Conservation (phyloP, 2,888 invertebrate genomes). For the Eulithis testata region DNA sequence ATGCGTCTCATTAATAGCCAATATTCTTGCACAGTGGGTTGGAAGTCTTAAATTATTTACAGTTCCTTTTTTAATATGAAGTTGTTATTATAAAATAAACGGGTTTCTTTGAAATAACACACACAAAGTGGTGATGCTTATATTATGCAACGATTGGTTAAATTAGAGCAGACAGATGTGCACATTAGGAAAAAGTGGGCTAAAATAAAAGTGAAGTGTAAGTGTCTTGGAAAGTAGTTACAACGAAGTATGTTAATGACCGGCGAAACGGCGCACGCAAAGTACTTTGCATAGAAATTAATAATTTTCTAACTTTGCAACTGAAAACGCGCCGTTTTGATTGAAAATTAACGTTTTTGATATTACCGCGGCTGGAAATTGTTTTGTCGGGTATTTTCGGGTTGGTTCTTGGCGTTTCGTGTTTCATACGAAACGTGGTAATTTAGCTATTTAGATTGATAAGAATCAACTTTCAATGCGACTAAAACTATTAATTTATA, state of each 20-base stretch:
- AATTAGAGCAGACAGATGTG: background rate
- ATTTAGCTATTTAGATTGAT: background rate
- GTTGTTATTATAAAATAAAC: too few species aligned
- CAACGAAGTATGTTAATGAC: constrained; percentile 41
- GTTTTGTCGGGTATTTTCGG: constrained; percentile 35
- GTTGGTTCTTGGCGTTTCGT: constrained; percentile 26
- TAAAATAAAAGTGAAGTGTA: constrained; percentile 21
- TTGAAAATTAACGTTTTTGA: constrained; percentile 47
- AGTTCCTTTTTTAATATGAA: too few species aligned
- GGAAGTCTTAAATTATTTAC: background rate
- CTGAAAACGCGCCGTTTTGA: constrained; percentile 42
- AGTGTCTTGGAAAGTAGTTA: constrained; percentile 41
- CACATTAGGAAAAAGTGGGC: constrained; percentile 9
- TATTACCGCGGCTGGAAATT: constrained; percentile 46
- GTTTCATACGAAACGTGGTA: constrained; percentile 24
- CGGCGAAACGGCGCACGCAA: constrained; percentile 41
- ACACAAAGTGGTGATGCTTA: too few species aligned
- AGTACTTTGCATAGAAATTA: constrained; percentile 47
- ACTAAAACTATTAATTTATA: too few species aligned
- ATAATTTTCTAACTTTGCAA: constrained; percentile 45
- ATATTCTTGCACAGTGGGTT: background rate
- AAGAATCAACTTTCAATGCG: too few species aligned
- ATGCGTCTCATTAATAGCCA: background rate
- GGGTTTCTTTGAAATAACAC: too few species aligned
- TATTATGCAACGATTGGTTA: too few species aligned